These are phyloP conservation scores for Aleiodes sp. DNA, from an alignment of 1,140 invertebrate genomes.

Conservation along the genomic window DNA sequence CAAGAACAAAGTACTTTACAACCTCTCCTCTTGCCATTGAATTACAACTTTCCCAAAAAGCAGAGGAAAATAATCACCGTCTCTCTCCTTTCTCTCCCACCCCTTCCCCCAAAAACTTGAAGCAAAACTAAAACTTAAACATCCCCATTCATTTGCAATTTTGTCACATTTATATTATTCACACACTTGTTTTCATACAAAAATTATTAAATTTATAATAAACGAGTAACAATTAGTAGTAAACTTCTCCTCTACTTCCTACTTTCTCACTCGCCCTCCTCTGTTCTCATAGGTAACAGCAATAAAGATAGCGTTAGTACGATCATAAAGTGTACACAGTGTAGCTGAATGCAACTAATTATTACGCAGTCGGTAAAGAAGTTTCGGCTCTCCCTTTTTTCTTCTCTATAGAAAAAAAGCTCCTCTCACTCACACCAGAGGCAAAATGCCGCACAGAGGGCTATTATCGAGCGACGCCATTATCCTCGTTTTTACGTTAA, in stretches of 20 bases:
- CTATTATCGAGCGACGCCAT: constrained; percentile 28
- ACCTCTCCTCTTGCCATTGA: too few species aligned
- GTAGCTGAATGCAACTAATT: constrained; percentile 21
- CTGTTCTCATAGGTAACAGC: too few species aligned
- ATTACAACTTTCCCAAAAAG: too few species aligned
- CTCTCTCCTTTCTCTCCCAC: too few species aligned
- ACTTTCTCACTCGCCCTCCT: too few species aligned
- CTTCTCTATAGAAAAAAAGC: background rate
- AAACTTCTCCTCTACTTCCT: background rate
- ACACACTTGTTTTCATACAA: background rate
- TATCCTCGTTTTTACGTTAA: constrained; percentile 24
- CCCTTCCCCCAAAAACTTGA: too few species aligned
- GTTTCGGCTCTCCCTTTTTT: constrained; percentile 1
- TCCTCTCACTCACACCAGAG: background rate
- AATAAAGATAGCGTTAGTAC: constrained; percentile 3
- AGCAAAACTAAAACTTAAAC: too few species aligned
- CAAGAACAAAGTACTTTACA: too few species aligned
- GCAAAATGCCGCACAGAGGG: background rate
- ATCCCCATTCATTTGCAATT: background rate
- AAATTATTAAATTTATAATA: constrained; percentile 23
- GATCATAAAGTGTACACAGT: constrained; percentile 17
- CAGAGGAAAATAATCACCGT: too few species aligned
- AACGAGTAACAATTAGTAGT: constrained; percentile 28
- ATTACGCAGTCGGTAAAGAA: constrained; percentile 2
- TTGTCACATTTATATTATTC: background rate